phyloP scores from a whole-genome alignment of 2,113 vertebrate genomes.

The Columbina picui region DNA sequence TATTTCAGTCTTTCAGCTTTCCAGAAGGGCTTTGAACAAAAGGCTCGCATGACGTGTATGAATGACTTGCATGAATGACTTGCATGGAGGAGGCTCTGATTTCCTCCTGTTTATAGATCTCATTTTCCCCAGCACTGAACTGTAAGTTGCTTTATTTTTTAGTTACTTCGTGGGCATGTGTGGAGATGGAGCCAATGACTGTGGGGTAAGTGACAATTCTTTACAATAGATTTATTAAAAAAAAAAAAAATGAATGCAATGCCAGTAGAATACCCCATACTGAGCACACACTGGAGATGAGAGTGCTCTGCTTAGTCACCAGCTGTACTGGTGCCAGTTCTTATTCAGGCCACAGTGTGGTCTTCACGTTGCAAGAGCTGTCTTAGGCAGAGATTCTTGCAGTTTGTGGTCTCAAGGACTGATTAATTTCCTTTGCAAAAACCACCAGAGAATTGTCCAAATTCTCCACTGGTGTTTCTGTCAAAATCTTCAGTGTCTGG shows the following conservation, averaged over 20 bases:
- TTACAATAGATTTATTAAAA: background rate
- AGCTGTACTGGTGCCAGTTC: background rate
- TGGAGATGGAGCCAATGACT: constrained; percentile 85
- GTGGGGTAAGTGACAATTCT: constrained; percentile 76
- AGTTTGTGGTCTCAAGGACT: background rate
- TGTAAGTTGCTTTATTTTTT: background rate
- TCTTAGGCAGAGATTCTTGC: background rate
- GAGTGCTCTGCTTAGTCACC: background rate
- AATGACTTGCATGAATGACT: background rate
- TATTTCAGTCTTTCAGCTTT: background rate
- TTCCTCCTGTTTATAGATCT: background rate
- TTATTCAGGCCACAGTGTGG: background rate
- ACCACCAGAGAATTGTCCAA: background rate
- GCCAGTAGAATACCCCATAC: background rate
- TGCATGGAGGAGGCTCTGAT: background rate
- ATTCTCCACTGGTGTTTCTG: background rate
- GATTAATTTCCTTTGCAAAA: background rate
- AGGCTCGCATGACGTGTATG: background rate
- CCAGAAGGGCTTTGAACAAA: background rate
- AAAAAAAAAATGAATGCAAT: background rate
- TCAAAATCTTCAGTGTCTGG: background rate
- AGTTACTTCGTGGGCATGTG: constrained; percentile 86
- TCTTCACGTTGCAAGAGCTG: background rate
- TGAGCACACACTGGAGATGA: background rate
- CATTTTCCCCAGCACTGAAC: background rate